Evolutionary conservation across 1,140 invertebrate species (phyloP).

Genomic region (Catajapyx aquilonaris): DNA sequence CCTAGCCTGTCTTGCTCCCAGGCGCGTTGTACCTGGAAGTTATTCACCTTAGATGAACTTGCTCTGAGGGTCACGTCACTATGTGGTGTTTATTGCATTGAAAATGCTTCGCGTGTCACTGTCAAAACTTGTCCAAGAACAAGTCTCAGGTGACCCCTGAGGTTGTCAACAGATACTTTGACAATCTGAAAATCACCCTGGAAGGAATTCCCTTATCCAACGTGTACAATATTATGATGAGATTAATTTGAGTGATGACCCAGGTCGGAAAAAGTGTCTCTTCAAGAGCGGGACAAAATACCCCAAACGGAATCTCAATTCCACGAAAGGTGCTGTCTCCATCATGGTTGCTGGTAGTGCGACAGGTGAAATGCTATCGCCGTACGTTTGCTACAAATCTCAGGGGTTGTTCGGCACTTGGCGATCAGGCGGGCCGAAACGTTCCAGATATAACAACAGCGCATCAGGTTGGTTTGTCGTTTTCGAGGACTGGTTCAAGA

Average conservation of each 20-base stretch:
- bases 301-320: slow-evolving; percentile 10
- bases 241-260: slow-evolving; percentile 12
- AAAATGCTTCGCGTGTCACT: no score
- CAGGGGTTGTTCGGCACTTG: slow-evolving; percentile 14
- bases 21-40: no score
- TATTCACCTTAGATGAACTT: no score
- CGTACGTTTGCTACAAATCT: slow-evolving; percentile 14
- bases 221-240: slow-evolving; percentile 13
- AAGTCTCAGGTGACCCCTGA: no score
- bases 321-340: slow-evolving; percentile 5
- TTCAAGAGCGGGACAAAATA: slow-evolving; percentile 11
- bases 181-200: slow-evolving; percentile 8
- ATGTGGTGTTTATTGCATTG: no score
- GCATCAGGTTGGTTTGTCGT: no score
- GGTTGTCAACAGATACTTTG: slow-evolving; percentile 10
- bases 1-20: no score
- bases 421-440: slow-evolving; percentile 14
- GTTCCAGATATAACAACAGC: no score
- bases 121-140: no score
- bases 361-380: slow-evolving; percentile 9
- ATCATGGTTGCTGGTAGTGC: slow-evolving; percentile 11
- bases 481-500: no score
- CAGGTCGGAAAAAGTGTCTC: slow-evolving; percentile 9
- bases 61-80: no score
- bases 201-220: slow-evolving; percentile 9